Evolutionary conservation across 2,797 vertebrate genomes (phyloP), one percentile per base, ranked within the genome.

Genomic region (Sorex maritimensis): DNA sequence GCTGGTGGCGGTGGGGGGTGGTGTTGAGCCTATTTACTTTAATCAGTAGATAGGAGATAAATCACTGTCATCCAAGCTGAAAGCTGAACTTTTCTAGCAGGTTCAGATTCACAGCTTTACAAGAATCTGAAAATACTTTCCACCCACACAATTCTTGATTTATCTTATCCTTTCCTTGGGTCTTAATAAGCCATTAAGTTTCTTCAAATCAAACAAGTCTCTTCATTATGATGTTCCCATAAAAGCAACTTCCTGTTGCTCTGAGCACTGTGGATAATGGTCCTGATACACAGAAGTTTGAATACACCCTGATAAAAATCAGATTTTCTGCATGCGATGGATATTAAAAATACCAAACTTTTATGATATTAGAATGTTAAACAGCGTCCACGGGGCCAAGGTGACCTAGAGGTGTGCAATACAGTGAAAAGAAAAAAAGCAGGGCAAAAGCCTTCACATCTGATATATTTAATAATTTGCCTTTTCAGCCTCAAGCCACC

Each of bases 241-340:
- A 81, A 92, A 86, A 49, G 74, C 95, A 84, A 75, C 88, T 89
- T 79, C 92, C 75, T 46, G 0, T 61, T 88, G 92, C 80, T 93
- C 90, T 80, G 34, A 38, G 80, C 84, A 79, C 34, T 1, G 0
- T 13, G 90, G 58, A 85, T 90, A 86, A 90, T 75, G 79, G 81
- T 88, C 23, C 85, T 6, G 81, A 67, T 49, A 78, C 85, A 44
- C 44, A 71, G 58, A 95, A 86, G 88, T 95, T 81, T 78, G 95
- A 96, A 95, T 96, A 84, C 71, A 88, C n/a, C 44, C 92, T 88
- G 17, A 49, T 88, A 85, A 81, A 95, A 96, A 96, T 89, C 95
- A 72, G 38, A 52, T 88, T 95, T 92, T 95, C 88, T 44, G 12
- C 78, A 75, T 19, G 79, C 5, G 1, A 95, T 77, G 87, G 90